Conservation (phyloP, 2,113 vertebrate species). For the Acinonyx jubatus region DNA sequence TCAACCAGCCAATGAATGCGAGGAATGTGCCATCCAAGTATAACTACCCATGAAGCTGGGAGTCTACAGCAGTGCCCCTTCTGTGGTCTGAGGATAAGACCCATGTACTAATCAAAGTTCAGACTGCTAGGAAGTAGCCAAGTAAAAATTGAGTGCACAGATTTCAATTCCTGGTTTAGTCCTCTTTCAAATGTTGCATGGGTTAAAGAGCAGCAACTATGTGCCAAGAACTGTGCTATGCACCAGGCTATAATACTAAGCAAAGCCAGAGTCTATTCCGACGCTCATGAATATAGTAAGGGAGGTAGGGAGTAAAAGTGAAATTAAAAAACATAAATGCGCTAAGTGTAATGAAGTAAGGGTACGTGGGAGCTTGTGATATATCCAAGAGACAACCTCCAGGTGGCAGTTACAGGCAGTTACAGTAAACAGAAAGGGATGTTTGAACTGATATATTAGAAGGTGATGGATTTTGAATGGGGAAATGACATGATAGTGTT, state of each 20-base stretch:
- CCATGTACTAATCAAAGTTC: background rate
- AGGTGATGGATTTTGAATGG: background rate
- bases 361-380: background rate
- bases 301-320: background rate
- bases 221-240: background rate
- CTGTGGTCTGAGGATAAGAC: background rate
- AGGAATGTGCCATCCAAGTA: background rate
- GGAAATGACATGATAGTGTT: background rate
- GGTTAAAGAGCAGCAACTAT: background rate
- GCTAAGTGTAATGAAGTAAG: background rate
- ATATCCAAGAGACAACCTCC: background rate
- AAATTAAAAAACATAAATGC: background rate
- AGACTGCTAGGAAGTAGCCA: background rate
- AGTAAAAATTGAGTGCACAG: background rate
- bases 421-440: background rate
- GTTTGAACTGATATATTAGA: background rate
- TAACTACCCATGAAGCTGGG: background rate
- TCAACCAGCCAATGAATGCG: background rate
- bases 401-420: background rate
- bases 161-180: background rate
- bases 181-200: background rate
- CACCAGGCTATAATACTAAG: background rate
- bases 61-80: background rate
- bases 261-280: background rate
- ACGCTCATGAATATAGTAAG: background rate